Base-by-base conservation (phyloP, 1,140 invertebrate species). In the Drosophila lini region DNA sequence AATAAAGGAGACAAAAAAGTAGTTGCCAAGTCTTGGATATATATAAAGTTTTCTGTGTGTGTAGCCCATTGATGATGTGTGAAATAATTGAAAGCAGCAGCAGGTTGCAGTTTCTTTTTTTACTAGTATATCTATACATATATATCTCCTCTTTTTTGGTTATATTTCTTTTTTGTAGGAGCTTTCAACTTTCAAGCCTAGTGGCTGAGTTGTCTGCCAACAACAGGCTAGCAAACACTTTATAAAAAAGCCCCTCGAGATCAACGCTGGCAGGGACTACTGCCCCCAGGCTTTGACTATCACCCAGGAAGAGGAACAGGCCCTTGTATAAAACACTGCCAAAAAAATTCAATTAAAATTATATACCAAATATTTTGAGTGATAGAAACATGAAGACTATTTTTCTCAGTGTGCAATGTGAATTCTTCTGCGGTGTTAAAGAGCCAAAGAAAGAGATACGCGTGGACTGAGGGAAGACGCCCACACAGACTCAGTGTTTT, bases 201-300 rank as follows among this genome's bases (percentile, higher is more conserved):
- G 76, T 79, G 76, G 69, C 70, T 73, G 74, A 84, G 81, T 85
- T 85, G 82, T 86, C 82, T 88, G 75, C 83, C 78, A 88, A 82
- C 82, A 86, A 86, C 82, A 88, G 67, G 82, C 79, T 52, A 82
- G 83, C 79, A 86, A 86, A 86, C 83, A 86, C 82, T 86, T 15
- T 16, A 70, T 15, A 60, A 64, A 56, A 76, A 77, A 71, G 55
- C 45, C 69, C 32, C 50, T 36, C 42, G 40, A 69, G 65, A 69
- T 69, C 65, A 53, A 10, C 36, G 15, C 44, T 50, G 40, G 34
- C 65, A 60, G 82, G 52, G 69, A 53, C 32, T 53, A 53, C 50
- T 53, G 48, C 48, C 48, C 31, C 50, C 50, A 22, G 50, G 50
- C 50, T 53, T 52, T 50, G n/a, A 36, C 34, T 67, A 53, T 53